Conservation (phyloP, 2,113 vertebrate species). For the Syngnathus floridae region DNA sequence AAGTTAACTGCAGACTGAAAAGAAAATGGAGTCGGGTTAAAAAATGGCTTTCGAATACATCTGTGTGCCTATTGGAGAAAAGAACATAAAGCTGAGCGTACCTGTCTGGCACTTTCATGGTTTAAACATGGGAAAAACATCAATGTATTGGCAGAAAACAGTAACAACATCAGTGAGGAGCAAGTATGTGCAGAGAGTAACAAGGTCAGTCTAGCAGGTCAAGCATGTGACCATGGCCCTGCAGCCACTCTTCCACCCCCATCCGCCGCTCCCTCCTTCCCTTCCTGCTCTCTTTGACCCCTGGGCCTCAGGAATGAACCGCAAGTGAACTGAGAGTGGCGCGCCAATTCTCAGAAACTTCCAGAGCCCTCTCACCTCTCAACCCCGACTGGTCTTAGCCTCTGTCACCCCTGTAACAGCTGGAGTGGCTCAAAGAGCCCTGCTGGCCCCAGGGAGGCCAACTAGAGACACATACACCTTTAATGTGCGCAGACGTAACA, state of each 20-base stretch:
- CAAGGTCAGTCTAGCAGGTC: constrained; percentile 47
- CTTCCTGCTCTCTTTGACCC: constrained; percentile 42
- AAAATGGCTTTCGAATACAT: not conserved
- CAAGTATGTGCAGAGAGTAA: constrained; percentile 36
- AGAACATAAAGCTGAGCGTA: not conserved
- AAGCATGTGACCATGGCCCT: constrained; percentile 61
- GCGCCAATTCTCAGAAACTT: constrained; percentile 56
- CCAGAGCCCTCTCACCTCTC: constrained; percentile 47
- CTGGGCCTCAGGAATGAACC: constrained; percentile 55
- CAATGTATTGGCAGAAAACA: not conserved
- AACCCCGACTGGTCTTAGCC: constrained; percentile 41
- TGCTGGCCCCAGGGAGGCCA: constrained; percentile 36
- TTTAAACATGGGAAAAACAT: not conserved
- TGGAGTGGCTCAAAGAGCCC: constrained; percentile 54
- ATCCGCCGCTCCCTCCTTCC: constrained; percentile 11
- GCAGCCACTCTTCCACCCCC: constrained; percentile 38
- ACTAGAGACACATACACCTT: constrained; percentile 28
- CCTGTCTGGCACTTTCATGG: not conserved
- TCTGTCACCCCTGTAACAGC: constrained; percentile 57
- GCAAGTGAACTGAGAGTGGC: constrained; percentile 50
- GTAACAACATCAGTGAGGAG: constrained; percentile 22
- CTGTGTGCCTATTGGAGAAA: not conserved
- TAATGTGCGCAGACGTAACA: constrained; percentile 19
- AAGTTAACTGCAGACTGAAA: not conserved
- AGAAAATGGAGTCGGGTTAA: not conserved